Percentiles rank a stretch among this genome's conserved stretches.
These are phyloP conservation scores for Choloepus hoffmanni DNA, from an alignment of 2,113 vertebrate genomes.

Conservation along the genomic window DNA sequence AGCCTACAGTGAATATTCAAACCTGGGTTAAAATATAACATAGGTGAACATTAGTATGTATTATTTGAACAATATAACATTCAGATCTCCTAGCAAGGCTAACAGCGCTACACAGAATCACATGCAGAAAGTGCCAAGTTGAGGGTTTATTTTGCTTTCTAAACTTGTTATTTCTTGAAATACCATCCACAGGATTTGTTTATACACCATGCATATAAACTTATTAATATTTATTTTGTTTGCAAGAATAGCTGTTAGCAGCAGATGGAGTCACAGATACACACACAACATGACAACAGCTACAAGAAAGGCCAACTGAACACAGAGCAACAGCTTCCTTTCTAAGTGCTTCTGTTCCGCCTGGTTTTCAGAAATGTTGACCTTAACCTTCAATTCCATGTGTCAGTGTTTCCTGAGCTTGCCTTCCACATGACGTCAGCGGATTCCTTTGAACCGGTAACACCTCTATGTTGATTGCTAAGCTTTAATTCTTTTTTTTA, in stretches of 20 bases:
- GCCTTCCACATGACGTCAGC: too few relatives aligned
- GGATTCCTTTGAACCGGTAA: too few relatives aligned
- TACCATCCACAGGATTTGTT: neutral
- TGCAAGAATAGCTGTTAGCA: neutral
- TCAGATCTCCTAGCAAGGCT: neutral
- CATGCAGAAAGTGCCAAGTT: neutral
- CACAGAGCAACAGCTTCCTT: neutral
- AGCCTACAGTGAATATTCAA: neutral
- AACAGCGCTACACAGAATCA: neutral
- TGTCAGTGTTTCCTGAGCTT: neutral
- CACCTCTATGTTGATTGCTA: too few relatives aligned
- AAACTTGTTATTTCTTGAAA: neutral
- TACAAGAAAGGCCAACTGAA: neutral
- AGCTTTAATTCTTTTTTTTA: too few relatives aligned
- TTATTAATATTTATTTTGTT: neutral
- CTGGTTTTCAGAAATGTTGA: neutral
- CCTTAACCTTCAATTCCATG: neutral
- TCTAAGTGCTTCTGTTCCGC: neutral
- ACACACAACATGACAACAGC: neutral
- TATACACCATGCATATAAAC: neutral
- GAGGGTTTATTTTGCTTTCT: neutral
- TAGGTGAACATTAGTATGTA: neutral
- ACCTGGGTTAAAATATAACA: neutral
- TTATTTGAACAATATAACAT: neutral
- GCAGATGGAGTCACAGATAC: neutral